phyloP scores from a whole-genome alignment of 2,888 invertebrate genomes.

The Galerucella nymphaeae region DNA sequence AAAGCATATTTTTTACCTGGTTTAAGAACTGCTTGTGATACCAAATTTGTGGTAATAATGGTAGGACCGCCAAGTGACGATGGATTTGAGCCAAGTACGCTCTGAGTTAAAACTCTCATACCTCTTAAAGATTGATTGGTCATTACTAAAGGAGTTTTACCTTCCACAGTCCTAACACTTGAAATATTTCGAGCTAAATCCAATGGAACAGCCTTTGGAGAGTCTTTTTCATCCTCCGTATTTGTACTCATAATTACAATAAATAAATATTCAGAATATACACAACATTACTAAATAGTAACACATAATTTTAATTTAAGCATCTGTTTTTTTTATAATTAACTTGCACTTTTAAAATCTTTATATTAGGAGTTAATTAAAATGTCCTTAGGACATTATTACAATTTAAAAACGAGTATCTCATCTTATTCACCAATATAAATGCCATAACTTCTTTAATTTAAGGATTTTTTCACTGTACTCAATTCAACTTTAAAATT shows the following conservation, averaged over 20 bases:
- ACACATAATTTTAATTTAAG: slow-evolving; percentile 36
- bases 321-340: slow-evolving; percentile 40
- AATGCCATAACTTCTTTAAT: slow-evolving; percentile 29
- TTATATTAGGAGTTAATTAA: slow-evolving; percentile 9
- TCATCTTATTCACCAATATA: slow-evolving; percentile 11
- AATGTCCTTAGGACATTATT: slow-evolving; percentile 4
- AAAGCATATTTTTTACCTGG: slow-evolving; percentile 60
- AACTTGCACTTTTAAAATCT: slow-evolving; percentile 18
- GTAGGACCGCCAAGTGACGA: slow-evolving; percentile 58
- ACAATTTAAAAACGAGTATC: slow-evolving; percentile 15
- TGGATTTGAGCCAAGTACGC: slow-evolving; percentile 57
- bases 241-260: slow-evolving; percentile 61
- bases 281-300: slow-evolving; percentile 33
- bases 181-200: slow-evolving; percentile 67
- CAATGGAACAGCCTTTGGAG: slow-evolving; percentile 69
- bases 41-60: slow-evolving; percentile 64
- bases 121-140: slow-evolving; percentile 61
- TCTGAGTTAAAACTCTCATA: slow-evolving; percentile 62
- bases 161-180: slow-evolving; percentile 65
- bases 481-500: slow-evolving; percentile 48
- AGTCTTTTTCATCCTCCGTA: slow-evolving; percentile 69
- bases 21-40: slow-evolving; percentile 68
- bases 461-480: slow-evolving; percentile 29
- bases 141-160: slow-evolving; percentile 61
- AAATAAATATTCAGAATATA: slow-evolving; percentile 19